A percentile compares a stretch with the other conserved stretches of the same genome.
These are phyloP conservation scores for Triops cancriformis DNA, from an alignment of 1,140 invertebrate species.

Conservation along the genomic window DNA sequence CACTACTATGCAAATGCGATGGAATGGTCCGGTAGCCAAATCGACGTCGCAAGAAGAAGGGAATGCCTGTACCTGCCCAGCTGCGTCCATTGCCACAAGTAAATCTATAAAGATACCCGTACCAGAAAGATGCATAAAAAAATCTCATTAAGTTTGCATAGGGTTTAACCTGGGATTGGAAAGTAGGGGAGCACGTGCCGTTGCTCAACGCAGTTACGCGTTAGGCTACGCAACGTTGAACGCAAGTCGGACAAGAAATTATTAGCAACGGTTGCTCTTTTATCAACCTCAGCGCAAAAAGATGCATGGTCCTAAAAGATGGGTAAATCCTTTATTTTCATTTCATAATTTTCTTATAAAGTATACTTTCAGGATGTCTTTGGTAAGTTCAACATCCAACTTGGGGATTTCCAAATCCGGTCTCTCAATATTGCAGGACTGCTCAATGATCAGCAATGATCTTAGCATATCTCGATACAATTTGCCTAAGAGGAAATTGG, in stretches of 20 bases:
- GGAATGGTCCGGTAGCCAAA: neutral
- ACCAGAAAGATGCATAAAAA: neutral
- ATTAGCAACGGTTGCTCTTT: neutral
- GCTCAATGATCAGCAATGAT: neutral
- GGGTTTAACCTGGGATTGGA: neutral
- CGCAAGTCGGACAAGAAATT: neutral
- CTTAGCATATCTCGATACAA: neutral
- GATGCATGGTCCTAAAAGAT: neutral
- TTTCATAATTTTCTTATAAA: neutral
- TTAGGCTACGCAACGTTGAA: neutral
- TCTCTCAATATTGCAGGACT: neutral
- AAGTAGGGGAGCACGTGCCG: neutral
- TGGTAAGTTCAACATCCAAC: neutral
- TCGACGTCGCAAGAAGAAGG: neutral
- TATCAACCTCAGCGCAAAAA: neutral
- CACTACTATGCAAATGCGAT: constrained; percentile 13
- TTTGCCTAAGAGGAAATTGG: neutral
- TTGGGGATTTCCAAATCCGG: neutral
- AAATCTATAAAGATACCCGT: neutral
- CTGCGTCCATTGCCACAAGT: neutral
- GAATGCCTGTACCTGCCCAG: neutral
- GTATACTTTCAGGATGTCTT: neutral
- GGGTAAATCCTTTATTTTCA: neutral
- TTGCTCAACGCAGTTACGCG: neutral
- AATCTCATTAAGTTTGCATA: neutral